phyloP scores from a whole-genome alignment of 2,888 invertebrate genomes.

The Volucella zonaria region DNA sequence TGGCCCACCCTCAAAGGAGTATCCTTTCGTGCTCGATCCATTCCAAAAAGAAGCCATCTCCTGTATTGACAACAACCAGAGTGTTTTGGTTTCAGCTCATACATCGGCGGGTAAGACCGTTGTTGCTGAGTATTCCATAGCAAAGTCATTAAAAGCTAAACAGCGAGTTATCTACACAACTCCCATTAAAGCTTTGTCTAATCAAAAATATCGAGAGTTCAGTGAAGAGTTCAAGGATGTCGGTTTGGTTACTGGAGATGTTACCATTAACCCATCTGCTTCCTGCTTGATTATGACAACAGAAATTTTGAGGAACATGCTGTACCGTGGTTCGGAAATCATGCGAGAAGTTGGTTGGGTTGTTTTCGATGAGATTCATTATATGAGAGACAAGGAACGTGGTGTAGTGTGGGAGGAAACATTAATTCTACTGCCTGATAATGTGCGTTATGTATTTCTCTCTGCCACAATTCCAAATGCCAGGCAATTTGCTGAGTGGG shows the following conservation, averaged over 20 bases:
- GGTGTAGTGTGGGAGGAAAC: slow-evolving; percentile 99
- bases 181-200: slow-evolving; percentile 99
- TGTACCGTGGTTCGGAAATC: slow-evolving; percentile 98
- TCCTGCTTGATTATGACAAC: slow-evolving; percentile 99
- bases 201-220: slow-evolving; percentile 99
- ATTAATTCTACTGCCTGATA: slow-evolving; percentile 97
- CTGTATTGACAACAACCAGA: slow-evolving; percentile 98
- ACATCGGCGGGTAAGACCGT: slow-evolving; percentile 99
- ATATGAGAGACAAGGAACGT: slow-evolving; percentile 99
- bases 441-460: slow-evolving; percentile 98
- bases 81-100: slow-evolving; percentile 99
- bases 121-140: slow-evolving; percentile 98
- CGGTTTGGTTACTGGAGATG: slow-evolving; percentile 98
- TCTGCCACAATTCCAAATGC: slow-evolving; percentile 99
- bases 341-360: slow-evolving; percentile 99
- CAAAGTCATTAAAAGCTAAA: slow-evolving; percentile 94
- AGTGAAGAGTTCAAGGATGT: slow-evolving; percentile 99
- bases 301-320: slow-evolving; percentile 99
- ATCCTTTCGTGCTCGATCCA: slow-evolving; percentile 96
- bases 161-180: slow-evolving; percentile 99
- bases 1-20: slow-evolving; percentile 93
- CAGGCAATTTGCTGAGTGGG: slow-evolving; percentile 96
- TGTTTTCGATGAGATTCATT: slow-evolving; percentile 99
- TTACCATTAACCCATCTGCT: slow-evolving; percentile 98
- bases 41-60: slow-evolving; percentile 98